Percentiles rank a stretch among this genome's conserved stretches.
phyloP scores from a whole-genome alignment of 2,797 vertebrate species.

The Tragelaphus oryx region DNA sequence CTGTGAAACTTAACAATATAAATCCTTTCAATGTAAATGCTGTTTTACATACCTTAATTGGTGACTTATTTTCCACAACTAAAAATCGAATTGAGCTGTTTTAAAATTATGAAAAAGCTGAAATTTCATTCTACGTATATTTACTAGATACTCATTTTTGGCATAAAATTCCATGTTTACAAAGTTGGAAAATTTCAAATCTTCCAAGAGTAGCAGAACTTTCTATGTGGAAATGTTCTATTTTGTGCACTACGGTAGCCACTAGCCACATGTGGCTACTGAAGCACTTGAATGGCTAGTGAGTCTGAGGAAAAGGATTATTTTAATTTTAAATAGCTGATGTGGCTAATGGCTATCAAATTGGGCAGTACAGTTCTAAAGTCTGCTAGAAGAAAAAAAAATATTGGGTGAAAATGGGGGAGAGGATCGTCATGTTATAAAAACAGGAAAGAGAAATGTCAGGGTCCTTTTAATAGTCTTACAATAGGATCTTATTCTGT shows the following conservation, averaged over 20 bases:
- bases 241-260: neutral
- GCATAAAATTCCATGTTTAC: neutral
- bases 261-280: neutral
- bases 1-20: neutral
- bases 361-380: neutral
- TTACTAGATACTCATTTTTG: neutral
- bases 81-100: neutral
- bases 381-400: neutral
- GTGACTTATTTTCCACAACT: neutral
- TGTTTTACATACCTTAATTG: neutral
- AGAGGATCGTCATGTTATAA: neutral
- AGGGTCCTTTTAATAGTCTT: neutral
- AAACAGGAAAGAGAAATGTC: neutral
- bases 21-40: neutral
- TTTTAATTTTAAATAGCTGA: neutral
- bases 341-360: neutral
- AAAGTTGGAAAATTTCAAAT: neutral
- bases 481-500: neutral
- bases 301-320: neutral
- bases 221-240: neutral
- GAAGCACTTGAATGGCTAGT: neutral
- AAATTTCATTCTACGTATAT: neutral
- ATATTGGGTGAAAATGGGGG: neutral
- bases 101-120: neutral
- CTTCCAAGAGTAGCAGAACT: neutral